Conservation (phyloP, 2,113 vertebrate species). For the Heterotilapia buettikoferi region DNA sequence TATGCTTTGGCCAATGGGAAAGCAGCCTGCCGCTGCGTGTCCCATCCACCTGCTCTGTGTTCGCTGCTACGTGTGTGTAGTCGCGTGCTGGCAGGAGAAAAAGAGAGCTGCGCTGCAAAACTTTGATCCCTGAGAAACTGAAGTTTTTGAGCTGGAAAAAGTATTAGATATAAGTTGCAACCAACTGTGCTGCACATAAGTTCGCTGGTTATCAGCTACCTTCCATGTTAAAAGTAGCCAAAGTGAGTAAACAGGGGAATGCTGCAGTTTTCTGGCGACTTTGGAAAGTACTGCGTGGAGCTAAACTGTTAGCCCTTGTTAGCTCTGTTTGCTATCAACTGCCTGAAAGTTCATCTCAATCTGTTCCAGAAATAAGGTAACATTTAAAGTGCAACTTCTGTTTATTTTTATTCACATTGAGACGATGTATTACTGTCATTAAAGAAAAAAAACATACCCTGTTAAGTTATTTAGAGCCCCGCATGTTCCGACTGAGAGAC, state of each 20-base stretch:
- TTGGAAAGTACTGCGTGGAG: accelerated
- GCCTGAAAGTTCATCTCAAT: not conserved
- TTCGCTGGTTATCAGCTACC: too few species aligned
- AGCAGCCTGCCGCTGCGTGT: not conserved
- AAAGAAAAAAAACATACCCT: accelerated
- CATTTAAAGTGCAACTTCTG: accelerated
- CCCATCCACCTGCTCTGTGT: not conserved
- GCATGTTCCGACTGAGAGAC: not conserved
- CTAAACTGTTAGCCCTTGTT: not conserved
- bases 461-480: not conserved
- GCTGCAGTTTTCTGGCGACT: too few species aligned
- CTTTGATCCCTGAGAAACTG: not conserved
- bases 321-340: not conserved
- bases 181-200: not conserved
- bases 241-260: not conserved
- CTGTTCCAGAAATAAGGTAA: not conserved
- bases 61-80: not conserved
- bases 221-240: not conserved
- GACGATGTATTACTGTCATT: not conserved
- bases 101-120: not conserved
- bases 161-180: not conserved
- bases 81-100: not conserved
- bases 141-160: not conserved
- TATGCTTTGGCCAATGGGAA: not conserved
- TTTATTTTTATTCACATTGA: not conserved